A percentile compares a stretch with the other conserved stretches of the same genome.
phyloP scores from a whole-genome alignment of 2,113 vertebrate species.

The Donacobius atricapilla region DNA sequence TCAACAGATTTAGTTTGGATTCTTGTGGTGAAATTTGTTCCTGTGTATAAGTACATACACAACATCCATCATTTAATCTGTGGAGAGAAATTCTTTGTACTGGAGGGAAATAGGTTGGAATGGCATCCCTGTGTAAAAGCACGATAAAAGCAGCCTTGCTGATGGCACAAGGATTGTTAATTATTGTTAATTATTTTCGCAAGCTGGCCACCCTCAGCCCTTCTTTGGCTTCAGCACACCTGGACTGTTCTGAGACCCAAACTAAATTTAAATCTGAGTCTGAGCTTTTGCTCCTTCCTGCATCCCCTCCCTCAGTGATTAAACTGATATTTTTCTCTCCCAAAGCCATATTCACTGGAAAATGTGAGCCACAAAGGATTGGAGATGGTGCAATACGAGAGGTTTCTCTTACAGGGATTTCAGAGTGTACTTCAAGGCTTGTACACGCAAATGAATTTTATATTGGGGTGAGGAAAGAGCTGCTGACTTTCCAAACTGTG shows the following conservation, averaged over 20 bases:
- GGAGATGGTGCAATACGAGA: not conserved
- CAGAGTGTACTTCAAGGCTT: not conserved
- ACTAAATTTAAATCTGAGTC: not conserved
- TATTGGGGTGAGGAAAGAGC: not conserved
- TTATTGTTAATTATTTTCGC: not conserved
- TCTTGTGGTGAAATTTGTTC: not conserved
- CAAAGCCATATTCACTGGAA: not conserved
- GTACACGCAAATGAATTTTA: not conserved
- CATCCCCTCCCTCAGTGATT: not conserved
- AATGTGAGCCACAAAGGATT: not conserved
- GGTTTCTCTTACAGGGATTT: not conserved
- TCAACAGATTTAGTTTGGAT: not conserved
- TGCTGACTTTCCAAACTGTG: not conserved
- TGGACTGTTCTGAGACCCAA: not conserved
- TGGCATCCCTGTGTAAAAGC: not conserved
- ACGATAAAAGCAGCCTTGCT: not conserved
- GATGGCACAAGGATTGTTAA: not conserved
- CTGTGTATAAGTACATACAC: accelerated
- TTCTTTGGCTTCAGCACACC: not conserved
- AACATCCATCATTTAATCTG: not conserved
- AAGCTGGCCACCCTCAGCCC: not conserved
- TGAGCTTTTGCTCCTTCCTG: not conserved
- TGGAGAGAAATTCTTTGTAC: not conserved
- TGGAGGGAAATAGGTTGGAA: not conserved
- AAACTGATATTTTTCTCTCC: not conserved